Evolutionary conservation across 2,113 vertebrate species (phyloP), one percentile per base, ranked within the genome.

Genomic region (Heterotis niloticus): DNA sequence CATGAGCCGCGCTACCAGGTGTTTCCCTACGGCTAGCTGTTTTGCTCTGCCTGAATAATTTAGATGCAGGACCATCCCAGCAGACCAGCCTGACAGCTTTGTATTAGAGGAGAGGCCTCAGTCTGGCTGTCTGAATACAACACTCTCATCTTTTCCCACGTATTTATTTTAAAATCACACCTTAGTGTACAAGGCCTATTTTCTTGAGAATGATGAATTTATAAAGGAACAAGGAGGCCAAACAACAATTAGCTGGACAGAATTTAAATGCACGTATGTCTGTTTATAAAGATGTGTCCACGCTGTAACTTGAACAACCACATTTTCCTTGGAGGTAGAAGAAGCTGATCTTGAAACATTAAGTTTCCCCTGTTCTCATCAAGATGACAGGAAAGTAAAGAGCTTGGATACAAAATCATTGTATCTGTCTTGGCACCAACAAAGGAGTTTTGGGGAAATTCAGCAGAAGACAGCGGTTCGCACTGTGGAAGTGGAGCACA

Each of bases 11-110:
- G 11, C 57, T 28, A 71, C 79, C 66, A 78, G 71, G 81, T 82
- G 74, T 77, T 79, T 54, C 81, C 78, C 78, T 67, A 26, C 57
- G 56, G 73, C n/a, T 11, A 34, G n/a, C 20, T 11, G 44, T 71
- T 75, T 20, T 7, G 57, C 66, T 52, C 66, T 17, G 24, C 68
- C 70, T 75, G 26, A 60, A 75, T 75, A 62, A 75, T 75, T 75
- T 62, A 76, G 24, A 34, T 18, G 14, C 74, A 60, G 5, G 10
- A 18, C 16, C 16, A 13, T 59, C 59, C 28, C 74, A 69, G 5
- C 52, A 2, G 51, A 24, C 13, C 1, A 1, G 20, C 76, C 17
- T 56, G n/a, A 5, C 51, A 44, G 56, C 66, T 59, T n/a, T 24
- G 12, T 23, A 23, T 60, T 20, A 20, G 56, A 20, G 57, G 67